Conservation (phyloP, 2,797 vertebrate species). For the Lacerta agilis region DNA sequence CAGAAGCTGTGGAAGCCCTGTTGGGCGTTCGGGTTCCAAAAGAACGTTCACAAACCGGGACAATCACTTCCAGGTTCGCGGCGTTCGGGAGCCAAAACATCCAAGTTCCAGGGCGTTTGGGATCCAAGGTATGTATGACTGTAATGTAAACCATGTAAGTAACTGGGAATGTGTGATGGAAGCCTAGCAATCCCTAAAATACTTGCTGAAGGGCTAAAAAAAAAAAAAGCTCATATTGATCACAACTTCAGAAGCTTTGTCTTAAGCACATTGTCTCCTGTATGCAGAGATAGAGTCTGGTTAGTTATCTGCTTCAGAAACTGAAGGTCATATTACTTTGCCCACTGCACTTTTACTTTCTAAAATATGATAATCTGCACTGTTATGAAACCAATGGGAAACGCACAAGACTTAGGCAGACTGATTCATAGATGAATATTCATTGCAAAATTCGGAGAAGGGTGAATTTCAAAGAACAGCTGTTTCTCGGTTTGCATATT, state of each 20-base stretch:
- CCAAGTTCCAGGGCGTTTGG: too few species aligned
- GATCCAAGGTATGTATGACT: too few species aligned
- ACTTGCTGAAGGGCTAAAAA: neutral
- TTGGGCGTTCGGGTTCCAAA: too few species aligned
- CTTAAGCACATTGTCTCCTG: neutral
- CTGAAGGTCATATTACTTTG: neutral
- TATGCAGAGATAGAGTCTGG: neutral
- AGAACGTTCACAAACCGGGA: too few species aligned
- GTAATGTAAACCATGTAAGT: neutral
- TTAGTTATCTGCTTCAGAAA: neutral
- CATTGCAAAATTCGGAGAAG: too few species aligned
- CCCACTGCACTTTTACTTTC: neutral
- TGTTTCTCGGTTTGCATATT: too few species aligned
- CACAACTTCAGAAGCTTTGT: neutral
- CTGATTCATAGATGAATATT: neutral
- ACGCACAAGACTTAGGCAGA: neutral
- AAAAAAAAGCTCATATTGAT: neutral
- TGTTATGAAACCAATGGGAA: constrained; percentile 34
- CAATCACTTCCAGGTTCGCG: too few species aligned
- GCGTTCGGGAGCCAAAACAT: too few species aligned
- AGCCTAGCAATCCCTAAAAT: neutral
- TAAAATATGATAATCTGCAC: constrained; percentile 5
- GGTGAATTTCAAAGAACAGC: too few species aligned
- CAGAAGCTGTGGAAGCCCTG: too few species aligned
- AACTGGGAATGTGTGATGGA: constrained; percentile 1